phyloP scores from a whole-genome alignment of 2,888 invertebrate genomes.

The Cheilosia impressa region DNA sequence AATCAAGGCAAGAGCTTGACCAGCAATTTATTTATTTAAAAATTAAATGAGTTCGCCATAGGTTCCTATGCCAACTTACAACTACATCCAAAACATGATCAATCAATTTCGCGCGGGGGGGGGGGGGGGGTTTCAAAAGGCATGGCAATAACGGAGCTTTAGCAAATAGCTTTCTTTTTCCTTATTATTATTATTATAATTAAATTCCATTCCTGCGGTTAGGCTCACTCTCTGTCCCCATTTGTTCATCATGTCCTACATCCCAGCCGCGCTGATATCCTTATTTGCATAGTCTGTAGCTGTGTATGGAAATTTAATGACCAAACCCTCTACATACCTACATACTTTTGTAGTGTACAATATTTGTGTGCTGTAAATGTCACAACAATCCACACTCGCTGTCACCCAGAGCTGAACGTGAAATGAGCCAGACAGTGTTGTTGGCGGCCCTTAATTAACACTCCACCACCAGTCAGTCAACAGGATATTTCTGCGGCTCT shows the following conservation, averaged over 20 bases:
- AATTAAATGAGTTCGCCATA: no score
- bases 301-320: slow-evolving; percentile 27
- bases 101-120: no score
- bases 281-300: slow-evolving; percentile 3
- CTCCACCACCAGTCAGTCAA: slow-evolving; percentile 26
- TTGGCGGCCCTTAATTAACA: slow-evolving; percentile 62
- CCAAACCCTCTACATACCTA: slow-evolving; percentile 8
- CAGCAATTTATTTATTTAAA: no score
- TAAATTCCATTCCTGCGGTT: slow-evolving; percentile 48
- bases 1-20: no score
- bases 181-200: slow-evolving; percentile 47
- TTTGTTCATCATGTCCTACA: slow-evolving; percentile 7
- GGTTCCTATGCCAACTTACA: no score
- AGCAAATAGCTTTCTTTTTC: slow-evolving; percentile 26
- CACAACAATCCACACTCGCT: slow-evolving; percentile 31
- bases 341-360: neutral
- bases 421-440: slow-evolving; percentile 49
- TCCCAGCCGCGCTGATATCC: slow-evolving; percentile 32
- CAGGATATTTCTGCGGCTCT: slow-evolving; percentile 24
- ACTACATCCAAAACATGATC: neutral
- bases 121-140: slow-evolving; percentile 6
- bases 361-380: slow-evolving; percentile 18
- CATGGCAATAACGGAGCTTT: slow-evolving; percentile 42
- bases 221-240: slow-evolving; percentile 15
- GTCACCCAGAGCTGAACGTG: slow-evolving; percentile 33